Percentiles rank a stretch among this genome's conserved stretches.
Conservation (phyloP, 2,797 vertebrate species). For the Pipistrellus nathusii region DNA sequence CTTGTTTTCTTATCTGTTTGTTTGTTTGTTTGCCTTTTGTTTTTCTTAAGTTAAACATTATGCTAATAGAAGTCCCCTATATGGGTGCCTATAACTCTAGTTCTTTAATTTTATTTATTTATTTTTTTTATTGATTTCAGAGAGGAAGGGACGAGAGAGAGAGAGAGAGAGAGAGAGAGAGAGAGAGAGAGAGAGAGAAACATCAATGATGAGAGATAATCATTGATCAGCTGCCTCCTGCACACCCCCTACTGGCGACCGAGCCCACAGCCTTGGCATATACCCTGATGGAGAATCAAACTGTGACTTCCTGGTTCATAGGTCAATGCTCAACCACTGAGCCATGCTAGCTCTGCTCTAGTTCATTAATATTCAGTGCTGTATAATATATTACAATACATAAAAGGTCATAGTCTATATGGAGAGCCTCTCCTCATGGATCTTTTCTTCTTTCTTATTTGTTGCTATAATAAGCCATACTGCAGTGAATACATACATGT, state of each 20-base stretch:
- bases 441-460: neutral
- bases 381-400: neutral
- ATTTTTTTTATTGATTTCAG: no score
- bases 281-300: no score
- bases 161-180: no score
- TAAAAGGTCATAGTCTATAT: neutral
- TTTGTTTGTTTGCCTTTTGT: neutral
- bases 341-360: no score
- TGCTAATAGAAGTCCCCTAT: neutral
- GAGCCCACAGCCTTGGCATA: no score
- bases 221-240: no score
- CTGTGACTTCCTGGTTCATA: no score
- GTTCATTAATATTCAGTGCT: neutral
- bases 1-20: neutral
- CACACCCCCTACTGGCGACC: no score
- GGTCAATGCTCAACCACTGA: no score
- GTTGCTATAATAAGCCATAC: neutral
- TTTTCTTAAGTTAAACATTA: constrained; percentile 49
- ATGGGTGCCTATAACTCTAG: neutral
- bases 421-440: neutral
- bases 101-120: neutral
- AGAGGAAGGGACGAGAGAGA: no score
- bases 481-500: neutral
- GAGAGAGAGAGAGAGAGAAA: no score
- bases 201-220: no score